Conservation (phyloP, 2,797 vertebrate species). For the Microctenopoma lineatum region DNA sequence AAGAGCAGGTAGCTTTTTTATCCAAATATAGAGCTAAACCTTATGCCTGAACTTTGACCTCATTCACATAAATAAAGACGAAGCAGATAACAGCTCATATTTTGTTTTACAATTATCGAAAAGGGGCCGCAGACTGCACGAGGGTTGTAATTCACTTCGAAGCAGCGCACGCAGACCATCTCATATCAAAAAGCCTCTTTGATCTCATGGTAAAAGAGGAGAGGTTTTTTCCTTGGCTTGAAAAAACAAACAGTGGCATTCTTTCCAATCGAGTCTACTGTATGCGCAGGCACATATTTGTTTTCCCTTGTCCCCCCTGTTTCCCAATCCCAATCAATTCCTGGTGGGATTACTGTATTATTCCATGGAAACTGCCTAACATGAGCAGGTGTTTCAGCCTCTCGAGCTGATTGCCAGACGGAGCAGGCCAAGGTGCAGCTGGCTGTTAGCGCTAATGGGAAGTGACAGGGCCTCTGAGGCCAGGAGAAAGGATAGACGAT, state of each 20-base stretch:
- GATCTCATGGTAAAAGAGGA: slow-evolving; percentile 66
- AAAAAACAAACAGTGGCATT: slow-evolving; percentile 81
- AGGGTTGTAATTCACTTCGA: slow-evolving; percentile 52
- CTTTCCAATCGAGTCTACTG: slow-evolving; percentile 78
- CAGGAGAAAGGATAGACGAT: slow-evolving; percentile 51
- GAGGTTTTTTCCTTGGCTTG: slow-evolving; percentile 62
- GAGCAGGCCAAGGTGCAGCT: slow-evolving; percentile 72
- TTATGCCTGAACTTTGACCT: slow-evolving; percentile 74
- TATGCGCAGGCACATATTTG: slow-evolving; percentile 76
- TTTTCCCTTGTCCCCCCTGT: slow-evolving; percentile 51
- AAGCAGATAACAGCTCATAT: slow-evolving; percentile 59
- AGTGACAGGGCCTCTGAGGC: slow-evolving; percentile 74
- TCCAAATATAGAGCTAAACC: slow-evolving; percentile 62
- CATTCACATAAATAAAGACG: slow-evolving; percentile 73
- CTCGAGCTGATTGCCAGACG: slow-evolving; percentile 79
- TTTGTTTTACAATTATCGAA: slow-evolving; percentile 65
- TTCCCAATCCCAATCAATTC: slow-evolving; percentile 77
- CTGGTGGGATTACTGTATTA: slow-evolving; percentile 82
- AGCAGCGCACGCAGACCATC: slow-evolving; percentile 50
- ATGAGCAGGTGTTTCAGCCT: slow-evolving; percentile 82
- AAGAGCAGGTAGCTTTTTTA: slow-evolving; percentile 78
- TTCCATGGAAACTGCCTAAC: slow-evolving; percentile 82
- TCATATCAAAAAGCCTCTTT: slow-evolving; percentile 72
- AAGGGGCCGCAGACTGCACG: slow-evolving; percentile 48
- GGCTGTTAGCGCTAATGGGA: slow-evolving; percentile 76